Conservation (phyloP, 2,888 invertebrate species). For the Ditylenchus weischeri region DNA sequence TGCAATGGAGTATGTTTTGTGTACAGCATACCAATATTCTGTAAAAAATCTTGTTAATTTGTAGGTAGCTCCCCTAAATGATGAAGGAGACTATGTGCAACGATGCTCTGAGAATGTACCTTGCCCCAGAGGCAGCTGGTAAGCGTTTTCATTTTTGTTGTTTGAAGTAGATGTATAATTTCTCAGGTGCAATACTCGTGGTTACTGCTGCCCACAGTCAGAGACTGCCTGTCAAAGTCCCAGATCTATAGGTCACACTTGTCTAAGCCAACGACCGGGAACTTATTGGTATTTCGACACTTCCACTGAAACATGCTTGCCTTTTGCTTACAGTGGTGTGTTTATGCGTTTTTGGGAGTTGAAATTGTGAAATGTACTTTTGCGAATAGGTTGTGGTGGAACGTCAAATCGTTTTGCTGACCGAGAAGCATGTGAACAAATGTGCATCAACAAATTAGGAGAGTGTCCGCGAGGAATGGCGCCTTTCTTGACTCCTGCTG, state of each 20-base stretch:
- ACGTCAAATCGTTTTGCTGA: conserved; percentile 51
- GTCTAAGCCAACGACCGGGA: conserved; percentile 39
- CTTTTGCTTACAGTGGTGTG: conserved; percentile 51
- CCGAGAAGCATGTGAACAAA: conserved; percentile 45
- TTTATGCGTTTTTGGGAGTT: conserved; percentile 4
- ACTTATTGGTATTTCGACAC: conserved; percentile 54
- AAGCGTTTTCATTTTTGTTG: not conserved
- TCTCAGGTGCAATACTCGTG: conserved; percentile 41
- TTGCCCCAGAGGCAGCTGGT: conserved; percentile 50
- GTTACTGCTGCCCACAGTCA: conserved; percentile 52
- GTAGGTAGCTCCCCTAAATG: conserved; percentile 42
- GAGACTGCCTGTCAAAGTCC: conserved; percentile 50
- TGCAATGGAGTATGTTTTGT: conserved; percentile 44
- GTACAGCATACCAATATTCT: too few relatives aligned
- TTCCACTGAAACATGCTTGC: conserved; percentile 44
- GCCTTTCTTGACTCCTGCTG: conserved; percentile 34
- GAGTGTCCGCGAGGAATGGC: conserved; percentile 56
- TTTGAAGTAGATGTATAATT: not conserved
- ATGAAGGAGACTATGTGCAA: conserved; percentile 51
- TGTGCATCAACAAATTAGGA: conserved; percentile 47
- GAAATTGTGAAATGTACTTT: not conserved
- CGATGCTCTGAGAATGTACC: conserved; percentile 46
- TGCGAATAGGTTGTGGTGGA: conserved; percentile 49
- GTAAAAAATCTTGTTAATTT: too few relatives aligned
- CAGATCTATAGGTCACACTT: conserved; percentile 44